phyloP scores from a whole-genome alignment of 2,888 invertebrate species.

The Limenitis camilla region DNA sequence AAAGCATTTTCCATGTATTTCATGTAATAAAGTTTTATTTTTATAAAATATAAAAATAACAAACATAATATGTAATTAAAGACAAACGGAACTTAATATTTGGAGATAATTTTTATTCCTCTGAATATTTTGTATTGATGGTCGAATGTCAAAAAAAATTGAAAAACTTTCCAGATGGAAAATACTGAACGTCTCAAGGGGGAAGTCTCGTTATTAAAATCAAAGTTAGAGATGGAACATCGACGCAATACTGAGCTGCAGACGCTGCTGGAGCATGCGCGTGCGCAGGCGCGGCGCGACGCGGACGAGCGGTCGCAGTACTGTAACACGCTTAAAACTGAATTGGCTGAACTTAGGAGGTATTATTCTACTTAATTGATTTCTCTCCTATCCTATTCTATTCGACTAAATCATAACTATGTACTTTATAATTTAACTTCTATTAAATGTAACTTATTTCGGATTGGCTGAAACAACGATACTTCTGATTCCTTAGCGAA shows the following conservation, averaged over 20 bases:
- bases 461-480: background rate
- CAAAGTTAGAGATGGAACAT: constrained; percentile 70
- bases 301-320: constrained; percentile 34
- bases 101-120: background rate
- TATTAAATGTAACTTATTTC: background rate
- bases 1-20: too few relatives aligned
- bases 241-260: constrained; percentile 59
- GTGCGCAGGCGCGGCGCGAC: constrained; percentile 52
- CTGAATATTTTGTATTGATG: background rate
- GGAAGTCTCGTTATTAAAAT: constrained; percentile 57
- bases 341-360: constrained; percentile 52
- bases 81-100: too few relatives aligned
- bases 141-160: background rate
- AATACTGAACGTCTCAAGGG: constrained; percentile 61
- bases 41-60: too few relatives aligned
- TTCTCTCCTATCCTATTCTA: too few relatives aligned
- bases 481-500: too few relatives aligned
- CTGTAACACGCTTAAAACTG: constrained; percentile 41
- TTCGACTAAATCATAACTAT: too few relatives aligned
- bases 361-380: too few relatives aligned
- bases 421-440: too few relatives aligned
- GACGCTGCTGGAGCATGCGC: constrained; percentile 53
- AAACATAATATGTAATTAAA: too few relatives aligned
- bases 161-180: constrained; percentile 49
- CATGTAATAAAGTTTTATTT: too few relatives aligned